A percentile compares a stretch with the other conserved stretches of the same genome.
These are phyloP conservation scores for Gymnothorax javanicus DNA, from an alignment of 2,797 vertebrate species.

Conservation along the genomic window DNA sequence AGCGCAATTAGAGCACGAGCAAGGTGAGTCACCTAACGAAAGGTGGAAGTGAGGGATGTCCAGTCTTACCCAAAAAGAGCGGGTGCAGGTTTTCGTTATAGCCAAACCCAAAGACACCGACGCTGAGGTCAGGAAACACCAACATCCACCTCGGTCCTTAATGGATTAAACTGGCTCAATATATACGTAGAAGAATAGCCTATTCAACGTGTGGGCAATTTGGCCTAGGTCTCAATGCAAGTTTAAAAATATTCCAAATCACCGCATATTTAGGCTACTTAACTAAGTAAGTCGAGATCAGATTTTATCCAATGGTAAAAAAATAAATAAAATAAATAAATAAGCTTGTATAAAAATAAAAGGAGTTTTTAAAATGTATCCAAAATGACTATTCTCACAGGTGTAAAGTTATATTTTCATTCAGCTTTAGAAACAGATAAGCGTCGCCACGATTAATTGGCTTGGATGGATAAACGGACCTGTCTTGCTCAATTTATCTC, in stretches of 20 bases:
- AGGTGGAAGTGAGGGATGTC: background rate
- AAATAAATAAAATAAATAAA: background rate
- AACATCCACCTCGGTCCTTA: background rate
- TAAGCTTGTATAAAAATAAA: background rate
- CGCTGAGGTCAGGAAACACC: background rate
- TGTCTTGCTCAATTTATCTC: background rate
- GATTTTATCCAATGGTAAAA: background rate
- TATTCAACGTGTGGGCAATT: background rate
- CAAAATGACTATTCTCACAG: background rate
- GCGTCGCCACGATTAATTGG: background rate
- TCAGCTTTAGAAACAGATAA: too few relatives aligned
- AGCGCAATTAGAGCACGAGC: slow-evolving; percentile 26
- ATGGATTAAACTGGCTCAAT: background rate
- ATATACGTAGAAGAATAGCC: background rate
- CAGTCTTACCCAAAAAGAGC: background rate
- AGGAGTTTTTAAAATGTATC: background rate
- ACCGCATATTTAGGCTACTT: background rate
- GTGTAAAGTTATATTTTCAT: too few relatives aligned
- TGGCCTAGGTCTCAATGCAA: background rate
- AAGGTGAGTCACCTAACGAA: slow-evolving; percentile 41
- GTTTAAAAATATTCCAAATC: background rate
- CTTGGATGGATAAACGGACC: background rate
- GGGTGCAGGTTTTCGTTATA: background rate
- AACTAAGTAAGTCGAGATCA: background rate
- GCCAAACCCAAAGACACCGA: background rate